Base-by-base conservation (phyloP, 2,797 vertebrate genomes). In the Anolis apletophallus region DNA sequence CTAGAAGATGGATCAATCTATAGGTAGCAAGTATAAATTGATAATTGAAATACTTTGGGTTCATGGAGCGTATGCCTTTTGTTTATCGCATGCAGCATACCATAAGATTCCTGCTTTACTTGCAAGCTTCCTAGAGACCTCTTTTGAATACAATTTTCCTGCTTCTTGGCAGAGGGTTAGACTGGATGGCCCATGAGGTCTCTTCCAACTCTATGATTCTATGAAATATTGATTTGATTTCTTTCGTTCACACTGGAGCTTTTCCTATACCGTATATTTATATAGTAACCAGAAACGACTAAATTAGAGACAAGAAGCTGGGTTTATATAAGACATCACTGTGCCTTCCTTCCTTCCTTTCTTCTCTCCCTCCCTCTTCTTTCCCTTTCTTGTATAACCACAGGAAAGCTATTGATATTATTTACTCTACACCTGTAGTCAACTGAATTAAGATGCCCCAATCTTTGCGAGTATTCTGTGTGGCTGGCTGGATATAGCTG, bases 391-490 rank as follows among this genome's bases (percentile, higher is more conserved):
- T 17, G 71, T 0, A 0, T 54, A 72, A 73, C 55, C 55, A 32
- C 16, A 74, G 29, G 6, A 84, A 6, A 59, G 36, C 71, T 64
- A 46, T 19, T 40, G 40, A 13, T 8, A 3, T 82, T 50, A 23
- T 59, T 57, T 26, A 50, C 26, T 19, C 59, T 19, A 83, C 21
- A 26, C 32, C 86, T 85, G 82, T 80, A 85, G 89, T 90, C 84
- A 92, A 90, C 52, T 69, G 87, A 89, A 89, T 80, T 85, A 82
- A 0, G 13, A 86, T 85, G 74, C 90, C 88, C 89, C 19, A 85
- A 86, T 93, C 85, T 81, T 73, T 91, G n/a, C 54, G 75, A 81
- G 79, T n/a, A 3, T 87, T 88, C 82, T 74, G 83, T 74, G 68
- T 87, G 29, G 46, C 11, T 61, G 26, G 9, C 54, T 81, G n/a